phyloP scores from a whole-genome alignment of 30 jellyfish, hydroid and myxozoan species.

The Haliclystus octoradiatus region DNA sequence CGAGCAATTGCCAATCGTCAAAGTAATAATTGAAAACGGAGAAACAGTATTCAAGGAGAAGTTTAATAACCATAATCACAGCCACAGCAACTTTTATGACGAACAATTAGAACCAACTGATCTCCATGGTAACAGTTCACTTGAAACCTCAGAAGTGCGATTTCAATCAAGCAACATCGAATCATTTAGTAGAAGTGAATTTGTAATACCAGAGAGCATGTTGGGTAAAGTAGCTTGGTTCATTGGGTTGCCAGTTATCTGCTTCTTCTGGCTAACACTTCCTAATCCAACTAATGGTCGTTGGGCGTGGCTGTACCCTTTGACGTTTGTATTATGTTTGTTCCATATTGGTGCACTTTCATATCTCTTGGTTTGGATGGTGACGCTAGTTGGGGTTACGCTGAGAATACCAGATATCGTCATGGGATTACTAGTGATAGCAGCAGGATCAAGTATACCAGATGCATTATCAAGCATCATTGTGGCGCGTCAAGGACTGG shows the following conservation, averaged over 20 bases:
- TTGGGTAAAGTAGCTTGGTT: constrained; percentile 41
- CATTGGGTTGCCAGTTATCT: constrained; percentile 59
- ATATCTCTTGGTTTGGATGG: constrained; percentile 93
- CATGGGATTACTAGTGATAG: constrained; percentile 85
- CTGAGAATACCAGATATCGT: constrained; percentile 82
- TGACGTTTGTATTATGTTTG: constrained; percentile 69
- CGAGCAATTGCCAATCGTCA: constrained; percentile 33
- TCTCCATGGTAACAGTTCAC: constrained; percentile 21
- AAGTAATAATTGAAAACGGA: constrained; percentile 6
- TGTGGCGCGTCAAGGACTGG: constrained; percentile 89
- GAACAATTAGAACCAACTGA: constrained; percentile 22
- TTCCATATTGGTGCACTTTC: constrained; percentile 73
- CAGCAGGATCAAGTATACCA: constrained; percentile 95
- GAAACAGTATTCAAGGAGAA: constrained; percentile 22
- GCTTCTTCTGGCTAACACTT: constrained; percentile 60
- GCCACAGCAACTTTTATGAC: constrained; percentile 8
- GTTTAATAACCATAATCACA: not conserved
- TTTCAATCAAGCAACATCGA: constrained; percentile 7
- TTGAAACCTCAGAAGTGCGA: not conserved
- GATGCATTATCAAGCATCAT: constrained; percentile 90
- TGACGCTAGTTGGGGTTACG: constrained; percentile 71
- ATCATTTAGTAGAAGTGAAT: constrained; percentile 7
- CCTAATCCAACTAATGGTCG: constrained; percentile 65
- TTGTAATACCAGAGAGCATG: constrained; percentile 42
- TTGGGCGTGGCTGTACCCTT: constrained; percentile 41